Evolutionary conservation across 1,140 invertebrate species (phyloP).

Genomic region (Thaumatotibia leucotreta): DNA sequence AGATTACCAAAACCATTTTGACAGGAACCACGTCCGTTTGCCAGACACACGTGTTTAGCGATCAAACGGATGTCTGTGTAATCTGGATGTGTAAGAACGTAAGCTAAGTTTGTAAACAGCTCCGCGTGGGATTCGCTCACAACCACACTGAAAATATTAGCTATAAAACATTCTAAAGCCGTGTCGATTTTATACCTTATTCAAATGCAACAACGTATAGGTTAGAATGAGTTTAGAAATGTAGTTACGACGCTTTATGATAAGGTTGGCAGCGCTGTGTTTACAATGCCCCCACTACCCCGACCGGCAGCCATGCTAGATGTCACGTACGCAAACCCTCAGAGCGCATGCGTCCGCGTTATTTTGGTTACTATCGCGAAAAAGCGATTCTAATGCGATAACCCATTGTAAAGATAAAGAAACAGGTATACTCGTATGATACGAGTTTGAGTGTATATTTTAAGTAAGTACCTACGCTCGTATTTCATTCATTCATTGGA

Average conservation of each 20-base stretch:
- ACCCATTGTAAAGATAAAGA: conserved; percentile 1
- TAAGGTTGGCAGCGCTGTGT: conserved; percentile 26
- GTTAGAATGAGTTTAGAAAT: not conserved
- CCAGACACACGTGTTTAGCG: not conserved
- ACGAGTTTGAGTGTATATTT: not conserved
- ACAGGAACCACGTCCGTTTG: not conserved
- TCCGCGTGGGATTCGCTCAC: conserved; percentile 3
- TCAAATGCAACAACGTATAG: not conserved
- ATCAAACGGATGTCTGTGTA: not conserved
- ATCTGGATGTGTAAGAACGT: not conserved
- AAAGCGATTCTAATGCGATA: conserved; percentile 28
- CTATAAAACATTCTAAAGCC: not conserved
- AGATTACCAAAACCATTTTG: not conserved
- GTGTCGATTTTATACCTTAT: not conserved
- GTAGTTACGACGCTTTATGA: not conserved
- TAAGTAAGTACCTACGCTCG: too few species aligned
- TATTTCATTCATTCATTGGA: too few species aligned
- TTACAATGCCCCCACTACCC: conserved; percentile 38
- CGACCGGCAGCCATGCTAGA: conserved; percentile 44
- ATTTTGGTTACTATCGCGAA: conserved; percentile 34
- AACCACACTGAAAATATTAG: not conserved
- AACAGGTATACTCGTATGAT: not conserved
- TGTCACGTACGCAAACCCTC: conserved; percentile 61
- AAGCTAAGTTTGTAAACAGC: conserved; percentile 10
- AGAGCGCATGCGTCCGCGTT: conserved; percentile 50